phyloP scores from a whole-genome alignment of 2,113 vertebrate genomes.

The Hippolais icterina region DNA sequence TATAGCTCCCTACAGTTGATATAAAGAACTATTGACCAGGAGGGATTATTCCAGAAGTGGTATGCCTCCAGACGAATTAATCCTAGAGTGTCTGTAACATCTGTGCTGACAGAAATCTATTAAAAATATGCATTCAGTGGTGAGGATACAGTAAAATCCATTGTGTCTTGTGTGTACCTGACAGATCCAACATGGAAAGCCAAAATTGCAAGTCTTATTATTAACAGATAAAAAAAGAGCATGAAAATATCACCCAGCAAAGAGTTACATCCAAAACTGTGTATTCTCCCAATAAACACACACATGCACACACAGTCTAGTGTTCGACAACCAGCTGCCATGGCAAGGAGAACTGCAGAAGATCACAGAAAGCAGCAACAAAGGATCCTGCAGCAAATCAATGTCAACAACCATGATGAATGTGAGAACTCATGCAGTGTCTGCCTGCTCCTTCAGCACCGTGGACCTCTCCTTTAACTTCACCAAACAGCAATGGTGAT shows the following conservation, averaged over 20 bases:
- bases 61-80: background rate
- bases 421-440: background rate
- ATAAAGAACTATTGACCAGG: background rate
- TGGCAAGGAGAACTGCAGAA: constrained; percentile 7
- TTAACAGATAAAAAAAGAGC: background rate
- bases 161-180: background rate
- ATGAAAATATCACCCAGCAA: background rate
- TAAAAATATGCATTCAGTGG: background rate
- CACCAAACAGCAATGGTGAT: constrained; percentile 26
- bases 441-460: background rate
- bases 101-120: background rate
- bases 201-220: background rate
- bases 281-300: background rate
- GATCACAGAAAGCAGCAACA: constrained; percentile 25
- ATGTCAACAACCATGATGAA: background rate
- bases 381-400: constrained; percentile 18
- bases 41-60: background rate
- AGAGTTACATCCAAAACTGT: background rate
- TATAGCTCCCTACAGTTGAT: background rate
- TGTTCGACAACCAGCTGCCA: background rate
- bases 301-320: background rate
- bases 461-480: constrained; percentile 16
- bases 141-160: background rate
- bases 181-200: background rate
- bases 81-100: background rate